Percentiles rank a stretch among this genome's conserved stretches.
These are phyloP conservation scores for Haliclona indistincta DNA, from an alignment of 37 sponge, comb jelly and placozoan genomes.

Conservation along the genomic window DNA sequence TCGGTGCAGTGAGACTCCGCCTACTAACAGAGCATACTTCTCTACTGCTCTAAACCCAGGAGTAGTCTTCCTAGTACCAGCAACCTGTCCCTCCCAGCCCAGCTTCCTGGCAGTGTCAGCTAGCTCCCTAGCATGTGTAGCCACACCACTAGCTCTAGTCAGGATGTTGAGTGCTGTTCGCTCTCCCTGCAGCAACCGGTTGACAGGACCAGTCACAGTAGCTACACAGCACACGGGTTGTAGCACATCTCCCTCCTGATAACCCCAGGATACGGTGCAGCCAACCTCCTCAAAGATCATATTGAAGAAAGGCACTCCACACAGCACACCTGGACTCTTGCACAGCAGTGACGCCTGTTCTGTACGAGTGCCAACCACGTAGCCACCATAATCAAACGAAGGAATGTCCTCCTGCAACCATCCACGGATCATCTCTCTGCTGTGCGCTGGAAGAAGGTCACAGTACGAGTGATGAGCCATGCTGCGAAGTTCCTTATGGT, in stretches of 20 bases:
- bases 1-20: conserved; percentile 85
- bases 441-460: conserved; percentile 50
- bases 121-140: conserved; percentile 78
- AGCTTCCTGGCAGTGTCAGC: conserved; percentile 10
- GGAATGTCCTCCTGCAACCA: conserved; percentile 95
- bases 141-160: conserved; percentile 87
- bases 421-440: conserved; percentile 28
- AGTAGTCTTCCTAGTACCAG: conserved; percentile 96
- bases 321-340: conserved; percentile 84
- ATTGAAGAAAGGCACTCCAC: conserved; percentile 85
- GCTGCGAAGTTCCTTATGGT: neutral
- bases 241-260: conserved; percentile 65
- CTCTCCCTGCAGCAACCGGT: conserved; percentile 86
- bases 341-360: conserved; percentile 83
- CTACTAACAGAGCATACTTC: conserved; percentile 91
- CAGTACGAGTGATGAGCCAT: neutral
- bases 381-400: conserved; percentile 81
- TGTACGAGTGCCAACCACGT: conserved; percentile 75
- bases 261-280: conserved; percentile 76
- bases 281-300: conserved; percentile 77
- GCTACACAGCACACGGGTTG: conserved; percentile 62
- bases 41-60: conserved; percentile 95
- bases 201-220: conserved; percentile 68
- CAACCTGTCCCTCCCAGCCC: conserved; percentile 86
- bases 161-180: conserved; percentile 84